These are phyloP conservation scores for Molorchus minor DNA, from an alignment of 2,888 invertebrate species.

Conservation along the genomic window DNA sequence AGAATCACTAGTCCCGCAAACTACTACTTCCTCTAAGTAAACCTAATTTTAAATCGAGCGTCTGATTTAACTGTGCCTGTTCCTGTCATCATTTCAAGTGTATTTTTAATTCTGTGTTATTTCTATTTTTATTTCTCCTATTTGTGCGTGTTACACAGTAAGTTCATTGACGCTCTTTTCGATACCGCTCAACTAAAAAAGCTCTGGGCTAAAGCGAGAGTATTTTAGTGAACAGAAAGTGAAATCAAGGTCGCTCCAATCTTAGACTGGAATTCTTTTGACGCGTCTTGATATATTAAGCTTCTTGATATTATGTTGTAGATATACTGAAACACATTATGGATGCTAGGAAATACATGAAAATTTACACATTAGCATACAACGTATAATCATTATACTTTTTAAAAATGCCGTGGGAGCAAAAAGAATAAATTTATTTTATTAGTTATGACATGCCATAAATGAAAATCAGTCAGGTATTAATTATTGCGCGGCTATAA, in stretches of 20 bases:
- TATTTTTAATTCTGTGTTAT: conserved; percentile 18
- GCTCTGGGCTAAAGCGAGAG: conserved; percentile 26
- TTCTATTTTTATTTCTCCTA: conserved; percentile 17
- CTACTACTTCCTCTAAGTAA: too few relatives aligned
- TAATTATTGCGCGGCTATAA: too few relatives aligned
- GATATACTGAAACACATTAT: too few relatives aligned
- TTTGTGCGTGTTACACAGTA: conserved; percentile 18
- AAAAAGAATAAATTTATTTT: too few relatives aligned
- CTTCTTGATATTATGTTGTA: too few relatives aligned
- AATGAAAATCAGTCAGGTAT: too few relatives aligned
- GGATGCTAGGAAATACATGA: too few relatives aligned
- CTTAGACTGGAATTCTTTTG: conserved; percentile 37
- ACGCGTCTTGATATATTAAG: conserved; percentile 9
- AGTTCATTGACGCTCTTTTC: conserved; percentile 22
- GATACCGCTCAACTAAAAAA: conserved; percentile 15
- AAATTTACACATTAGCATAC: too few relatives aligned
- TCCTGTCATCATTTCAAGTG: neutral
- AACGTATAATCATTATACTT: neutral
- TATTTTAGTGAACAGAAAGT: conserved; percentile 41
- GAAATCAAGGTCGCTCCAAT: conserved; percentile 46
- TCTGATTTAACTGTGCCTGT: neutral
- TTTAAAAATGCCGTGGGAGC: neutral
- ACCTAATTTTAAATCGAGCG: neutral
- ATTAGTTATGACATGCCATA: too few relatives aligned
- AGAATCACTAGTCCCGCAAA: too few relatives aligned